A percentile compares a stretch with the other conserved stretches of the same genome.
These are phyloP conservation scores for Ctenicera cuprea DNA, from an alignment of 2,888 invertebrate genomes.

Conservation along the genomic window DNA sequence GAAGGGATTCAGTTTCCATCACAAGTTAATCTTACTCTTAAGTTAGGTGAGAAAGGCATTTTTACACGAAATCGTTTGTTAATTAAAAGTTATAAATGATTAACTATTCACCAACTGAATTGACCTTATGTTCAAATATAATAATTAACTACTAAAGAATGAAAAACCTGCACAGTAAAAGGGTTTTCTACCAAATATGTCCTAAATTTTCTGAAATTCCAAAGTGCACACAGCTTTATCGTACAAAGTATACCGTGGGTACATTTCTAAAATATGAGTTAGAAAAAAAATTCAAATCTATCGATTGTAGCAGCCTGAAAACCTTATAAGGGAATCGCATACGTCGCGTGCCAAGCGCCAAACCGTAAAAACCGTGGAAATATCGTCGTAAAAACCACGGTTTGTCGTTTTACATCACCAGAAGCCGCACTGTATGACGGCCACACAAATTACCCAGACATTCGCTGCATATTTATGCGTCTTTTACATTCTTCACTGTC, in stretches of 20 bases:
- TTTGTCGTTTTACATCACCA: slow-evolving; percentile 40
- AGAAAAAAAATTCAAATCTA: background rate
- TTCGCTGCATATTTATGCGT: slow-evolving; percentile 51
- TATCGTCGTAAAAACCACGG: slow-evolving; percentile 36
- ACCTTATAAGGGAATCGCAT: slow-evolving; percentile 42
- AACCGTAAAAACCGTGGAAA: slow-evolving; percentile 43
- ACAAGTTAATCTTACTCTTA: slow-evolving; percentile 93
- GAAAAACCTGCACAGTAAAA: too few species aligned
- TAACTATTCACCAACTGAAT: too few species aligned
- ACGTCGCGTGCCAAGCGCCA: slow-evolving; percentile 49
- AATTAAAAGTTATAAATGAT: too few species aligned
- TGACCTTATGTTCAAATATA: too few species aligned
- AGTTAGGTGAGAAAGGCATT: slow-evolving; percentile 66
- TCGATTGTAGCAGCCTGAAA: slow-evolving; percentile 4
- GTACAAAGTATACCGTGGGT: background rate
- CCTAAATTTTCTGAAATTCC: too few species aligned
- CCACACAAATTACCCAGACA: slow-evolving; percentile 52
- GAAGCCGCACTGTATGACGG: slow-evolving; percentile 47
- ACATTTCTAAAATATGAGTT: background rate
- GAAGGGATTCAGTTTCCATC: slow-evolving; percentile 94
- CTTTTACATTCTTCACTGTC: slow-evolving; percentile 40
- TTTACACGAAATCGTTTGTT: too few species aligned
- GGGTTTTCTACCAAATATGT: too few species aligned
- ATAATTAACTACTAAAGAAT: too few species aligned
- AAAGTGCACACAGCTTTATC: background rate